phyloP scores from a whole-genome alignment of 2,888 invertebrate species.

The Drosophila sordidula region DNA sequence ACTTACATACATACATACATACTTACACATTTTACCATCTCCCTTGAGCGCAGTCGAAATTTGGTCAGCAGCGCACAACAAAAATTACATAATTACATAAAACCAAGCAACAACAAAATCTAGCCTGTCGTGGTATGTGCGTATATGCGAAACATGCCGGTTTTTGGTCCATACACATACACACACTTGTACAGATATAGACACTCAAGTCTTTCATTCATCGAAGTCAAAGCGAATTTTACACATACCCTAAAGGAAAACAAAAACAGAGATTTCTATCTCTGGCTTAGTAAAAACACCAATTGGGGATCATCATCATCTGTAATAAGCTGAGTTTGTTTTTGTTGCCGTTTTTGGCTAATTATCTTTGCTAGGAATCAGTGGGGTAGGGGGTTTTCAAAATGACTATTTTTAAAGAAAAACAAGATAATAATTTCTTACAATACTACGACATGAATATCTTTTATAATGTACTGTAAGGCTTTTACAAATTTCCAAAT shows the following conservation, averaged over 20 bases:
- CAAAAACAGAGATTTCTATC: slow-evolving; percentile 24
- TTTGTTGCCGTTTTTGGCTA: slow-evolving; percentile 1
- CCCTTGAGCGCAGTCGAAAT: slow-evolving; percentile 30
- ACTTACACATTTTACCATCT: slow-evolving; percentile 22
- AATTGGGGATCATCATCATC: slow-evolving; percentile 17
- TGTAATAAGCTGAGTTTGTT: slow-evolving; percentile 8
- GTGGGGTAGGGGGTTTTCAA: no score
- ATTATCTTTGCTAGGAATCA: background rate
- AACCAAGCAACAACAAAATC: slow-evolving; percentile 26
- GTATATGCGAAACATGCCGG: slow-evolving; percentile 52
- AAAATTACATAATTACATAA: slow-evolving; percentile 43
- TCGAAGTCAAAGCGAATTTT: slow-evolving; percentile 48
- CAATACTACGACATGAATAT: no score
- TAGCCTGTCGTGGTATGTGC: slow-evolving; percentile 18
- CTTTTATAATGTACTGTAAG: no score
- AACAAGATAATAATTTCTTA: no score
- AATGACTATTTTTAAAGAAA: no score
- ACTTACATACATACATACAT: no score
- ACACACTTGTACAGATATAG: background rate
- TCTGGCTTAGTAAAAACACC: slow-evolving; percentile 15
- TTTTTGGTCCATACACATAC: slow-evolving; percentile 41
- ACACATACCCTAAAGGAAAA: slow-evolving; percentile 27
- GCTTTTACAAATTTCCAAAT: no score
- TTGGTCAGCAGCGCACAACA: slow-evolving; percentile 48
- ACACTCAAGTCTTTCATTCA: slow-evolving; percentile 42